Conservation (phyloP, 2,888 invertebrate genomes). For the Pecten maximus region DNA sequence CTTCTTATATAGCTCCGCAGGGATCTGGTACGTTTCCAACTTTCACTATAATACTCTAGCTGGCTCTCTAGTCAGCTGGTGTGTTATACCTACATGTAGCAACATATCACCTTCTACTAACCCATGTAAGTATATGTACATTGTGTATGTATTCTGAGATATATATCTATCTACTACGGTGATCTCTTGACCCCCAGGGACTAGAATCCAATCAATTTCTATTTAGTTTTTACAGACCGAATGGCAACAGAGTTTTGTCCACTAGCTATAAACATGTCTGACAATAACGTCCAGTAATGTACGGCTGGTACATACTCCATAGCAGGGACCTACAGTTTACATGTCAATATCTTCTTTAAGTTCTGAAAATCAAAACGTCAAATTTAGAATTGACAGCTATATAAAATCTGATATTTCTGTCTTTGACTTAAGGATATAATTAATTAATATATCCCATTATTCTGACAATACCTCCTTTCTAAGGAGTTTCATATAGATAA, state of each 20-base stretch:
- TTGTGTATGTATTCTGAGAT: neutral
- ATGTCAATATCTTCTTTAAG: neutral
- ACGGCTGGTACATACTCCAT: neutral
- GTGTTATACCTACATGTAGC: neutral
- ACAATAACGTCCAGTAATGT: too few species aligned
- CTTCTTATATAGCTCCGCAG: neutral
- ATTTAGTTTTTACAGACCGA: constrained; percentile 26
- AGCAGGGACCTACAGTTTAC: neutral
- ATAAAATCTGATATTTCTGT: too few species aligned
- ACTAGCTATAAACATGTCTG: neutral
- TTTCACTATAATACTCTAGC: neutral
- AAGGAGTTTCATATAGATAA: neutral
- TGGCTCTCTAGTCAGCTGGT: neutral
- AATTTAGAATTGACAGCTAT: too few species aligned
- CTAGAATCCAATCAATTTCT: neutral
- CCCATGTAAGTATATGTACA: neutral
- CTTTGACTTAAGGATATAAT: neutral
- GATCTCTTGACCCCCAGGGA: neutral
- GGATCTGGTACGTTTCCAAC: neutral
- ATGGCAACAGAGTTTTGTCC: neutral
- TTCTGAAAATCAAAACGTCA: too few species aligned
- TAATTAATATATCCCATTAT: neutral
- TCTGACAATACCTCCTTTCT: neutral
- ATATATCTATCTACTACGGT: neutral
- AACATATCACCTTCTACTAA: neutral